A percentile compares a stretch with the other conserved stretches of the same genome.
Conservation (phyloP, 2,113 vertebrate species). For the Theropithecus gelada region DNA sequence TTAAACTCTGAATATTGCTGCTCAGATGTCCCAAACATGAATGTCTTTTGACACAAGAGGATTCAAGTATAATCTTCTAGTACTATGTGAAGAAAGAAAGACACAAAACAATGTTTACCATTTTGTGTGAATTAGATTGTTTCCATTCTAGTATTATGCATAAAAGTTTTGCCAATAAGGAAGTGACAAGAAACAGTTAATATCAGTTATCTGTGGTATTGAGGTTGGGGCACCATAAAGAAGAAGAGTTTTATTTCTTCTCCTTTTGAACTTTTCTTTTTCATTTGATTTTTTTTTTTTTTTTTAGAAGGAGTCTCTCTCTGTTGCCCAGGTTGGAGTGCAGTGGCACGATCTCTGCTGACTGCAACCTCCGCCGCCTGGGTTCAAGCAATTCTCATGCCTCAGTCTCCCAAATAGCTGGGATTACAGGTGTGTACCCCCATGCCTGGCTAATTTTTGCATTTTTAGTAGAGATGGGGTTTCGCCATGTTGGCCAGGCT, state of each 20-base stretch:
- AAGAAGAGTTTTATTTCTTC: background rate
- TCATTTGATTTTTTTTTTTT: too few relatives aligned
- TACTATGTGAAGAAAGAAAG: slow-evolving; percentile 10
- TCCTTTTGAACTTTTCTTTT: slow-evolving; percentile 15
- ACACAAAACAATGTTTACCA: background rate
- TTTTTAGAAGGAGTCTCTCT: too few relatives aligned
- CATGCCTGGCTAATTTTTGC: too few relatives aligned
- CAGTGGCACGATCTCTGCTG: too few relatives aligned
- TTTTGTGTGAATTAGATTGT: slow-evolving; percentile 2
- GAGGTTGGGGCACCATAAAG: background rate
- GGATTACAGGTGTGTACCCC: too few relatives aligned
- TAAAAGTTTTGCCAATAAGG: slow-evolving; percentile 9
- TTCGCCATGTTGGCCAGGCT: too few relatives aligned
- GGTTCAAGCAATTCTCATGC: too few relatives aligned
- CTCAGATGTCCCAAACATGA: slow-evolving; percentile 4
- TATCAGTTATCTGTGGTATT: background rate
- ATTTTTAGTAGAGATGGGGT: too few relatives aligned
- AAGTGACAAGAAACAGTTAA: slow-evolving; percentile 1
- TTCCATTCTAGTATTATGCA: background rate
- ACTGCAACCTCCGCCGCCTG: too few relatives aligned
- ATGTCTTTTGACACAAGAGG: slow-evolving; percentile 18
- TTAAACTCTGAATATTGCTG: slow-evolving; percentile 13
- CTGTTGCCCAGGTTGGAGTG: too few relatives aligned
- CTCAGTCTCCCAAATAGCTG: too few relatives aligned
- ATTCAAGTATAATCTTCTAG: slow-evolving; percentile 31